Base-by-base conservation (phyloP, 2,797 vertebrate species). In the Menidia menidia region DNA sequence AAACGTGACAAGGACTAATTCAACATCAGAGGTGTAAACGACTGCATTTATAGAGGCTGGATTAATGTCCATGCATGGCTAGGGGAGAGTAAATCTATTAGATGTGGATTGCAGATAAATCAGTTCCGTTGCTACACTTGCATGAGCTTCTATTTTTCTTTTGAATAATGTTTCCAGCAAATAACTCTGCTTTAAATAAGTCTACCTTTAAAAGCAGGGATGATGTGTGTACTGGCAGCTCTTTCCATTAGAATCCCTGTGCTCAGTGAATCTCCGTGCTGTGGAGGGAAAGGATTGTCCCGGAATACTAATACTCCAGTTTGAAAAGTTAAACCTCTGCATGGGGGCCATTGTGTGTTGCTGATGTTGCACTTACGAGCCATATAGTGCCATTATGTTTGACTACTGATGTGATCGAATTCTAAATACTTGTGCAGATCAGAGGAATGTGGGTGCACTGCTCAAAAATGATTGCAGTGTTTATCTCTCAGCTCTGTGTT, bases 31-130 rank as follows among this genome's bases (percentile, higher is more conserved):
- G 66, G 73, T 64, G 68, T 60, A 68, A 44, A 75, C 64, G 60
- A 43, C 41, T 64, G 84, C 75, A 44, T 85, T 81, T 81, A 72
- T 68, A 71, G 56, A 57, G 76, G 50, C 14, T 19, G 79, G 78
- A 81, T 84, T 69, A 82, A 84, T 81, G 87, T 73, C 73, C 77
- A 71, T 74, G 82, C 86, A 75, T 84, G 77, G 62, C 74, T 64
- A 64, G 62, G 77, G 71, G 75, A 82, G 73, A 87, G 82, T 87
- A 69, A 87, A 89, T 87, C 83, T 85, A 88, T 93, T 86, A 85
- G 87, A 90, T 91, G 42, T 65, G 73, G 78, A 89, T 87, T 87
- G 87, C 73, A 80, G 90, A 92, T 92, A 83, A 90, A 91, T 93
- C 84, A 89, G 62, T 68, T 67, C 74, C 44, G 69, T 57, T 72